A percentile compares a stretch with the other conserved stretches of the same genome.
Evolutionary conservation across 1,140 invertebrate genomes (phyloP).

Genomic region (Lepeophtheirus salmonis): DNA sequence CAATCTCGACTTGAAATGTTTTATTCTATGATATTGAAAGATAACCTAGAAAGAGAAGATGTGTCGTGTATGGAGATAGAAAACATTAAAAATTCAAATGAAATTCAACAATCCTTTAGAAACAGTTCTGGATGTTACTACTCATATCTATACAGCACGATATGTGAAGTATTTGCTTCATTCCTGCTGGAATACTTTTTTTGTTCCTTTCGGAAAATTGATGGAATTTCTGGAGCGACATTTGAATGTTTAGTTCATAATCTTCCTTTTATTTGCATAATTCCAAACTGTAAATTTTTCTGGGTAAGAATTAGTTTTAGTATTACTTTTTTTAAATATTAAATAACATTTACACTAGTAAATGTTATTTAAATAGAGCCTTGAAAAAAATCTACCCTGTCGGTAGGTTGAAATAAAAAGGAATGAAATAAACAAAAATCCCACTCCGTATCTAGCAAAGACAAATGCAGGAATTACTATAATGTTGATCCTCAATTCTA

Average conservation of each 20-base stretch:
- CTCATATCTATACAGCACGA: slow-evolving; percentile 9
- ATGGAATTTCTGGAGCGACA: background rate
- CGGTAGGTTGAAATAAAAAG: too few species aligned
- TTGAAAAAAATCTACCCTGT: too few species aligned
- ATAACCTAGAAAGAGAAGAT: slow-evolving; percentile 1
- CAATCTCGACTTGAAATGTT: background rate
- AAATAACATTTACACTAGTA: too few species aligned
- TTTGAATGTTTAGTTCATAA: slow-evolving; percentile 8
- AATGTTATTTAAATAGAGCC: too few species aligned
- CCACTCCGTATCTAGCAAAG: too few species aligned
- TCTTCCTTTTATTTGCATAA: slow-evolving; percentile 3
- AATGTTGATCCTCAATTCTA: too few species aligned
- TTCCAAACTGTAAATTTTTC: slow-evolving; percentile 12
- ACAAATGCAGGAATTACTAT: too few species aligned
- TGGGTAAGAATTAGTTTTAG: background rate
- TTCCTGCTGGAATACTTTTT: background rate
- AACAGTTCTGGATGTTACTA: slow-evolving; percentile 10
- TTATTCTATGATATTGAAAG: slow-evolving; percentile 1
- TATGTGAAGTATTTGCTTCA: background rate
- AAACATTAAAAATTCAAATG: slow-evolving; percentile 11
- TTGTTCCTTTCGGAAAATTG: background rate
- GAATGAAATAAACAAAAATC: too few species aligned
- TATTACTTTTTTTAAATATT: background rate
- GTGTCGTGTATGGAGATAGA: slow-evolving; percentile 8
- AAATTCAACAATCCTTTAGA: slow-evolving; percentile 7